These are phyloP conservation scores for Probaryconus sp. DNA, from an alignment of 1,140 invertebrate species.

Conservation along the genomic window DNA sequence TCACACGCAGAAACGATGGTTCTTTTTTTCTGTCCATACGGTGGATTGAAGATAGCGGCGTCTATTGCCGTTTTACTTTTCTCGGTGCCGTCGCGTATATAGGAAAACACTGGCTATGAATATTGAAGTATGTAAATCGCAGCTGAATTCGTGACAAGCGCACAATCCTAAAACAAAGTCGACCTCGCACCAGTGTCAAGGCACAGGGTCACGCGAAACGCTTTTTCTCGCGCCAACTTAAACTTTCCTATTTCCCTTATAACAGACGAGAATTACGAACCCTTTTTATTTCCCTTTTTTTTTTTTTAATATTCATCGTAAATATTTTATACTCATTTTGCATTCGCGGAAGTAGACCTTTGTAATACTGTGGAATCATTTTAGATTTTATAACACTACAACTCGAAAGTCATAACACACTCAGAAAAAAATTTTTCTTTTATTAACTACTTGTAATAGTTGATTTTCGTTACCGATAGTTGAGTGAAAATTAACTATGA, in stretches of 20 bases:
- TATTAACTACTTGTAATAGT: no score
- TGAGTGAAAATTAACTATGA: no score
- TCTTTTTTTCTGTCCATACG: not conserved
- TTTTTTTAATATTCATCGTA: no score
- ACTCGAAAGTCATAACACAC: no score
- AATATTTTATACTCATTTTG: no score
- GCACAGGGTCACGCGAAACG: conserved; percentile 56
- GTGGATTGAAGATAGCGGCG: not conserved
- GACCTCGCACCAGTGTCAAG: conserved; percentile 62
- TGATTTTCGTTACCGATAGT: no score
- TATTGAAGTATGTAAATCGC: conserved; percentile 70
- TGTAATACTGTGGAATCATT: no score
- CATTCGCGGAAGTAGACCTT: no score
- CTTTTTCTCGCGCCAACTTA: conserved; percentile 46
- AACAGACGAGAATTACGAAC: no score
- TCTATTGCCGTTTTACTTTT: not conserved
- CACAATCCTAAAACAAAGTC: conserved; percentile 58
- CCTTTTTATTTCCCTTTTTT: no score
- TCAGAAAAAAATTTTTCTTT: no score
- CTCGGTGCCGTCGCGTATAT: not conserved
- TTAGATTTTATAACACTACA: no score
- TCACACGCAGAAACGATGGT: conserved; percentile 24
- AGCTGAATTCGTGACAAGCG: conserved; percentile 60
- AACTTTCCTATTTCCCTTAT: conserved; percentile 53
- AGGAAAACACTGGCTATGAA: conserved; percentile 58